These are phyloP conservation scores for Microctonus brassicae DNA, from an alignment of 2,888 invertebrate species.

Conservation along the genomic window DNA sequence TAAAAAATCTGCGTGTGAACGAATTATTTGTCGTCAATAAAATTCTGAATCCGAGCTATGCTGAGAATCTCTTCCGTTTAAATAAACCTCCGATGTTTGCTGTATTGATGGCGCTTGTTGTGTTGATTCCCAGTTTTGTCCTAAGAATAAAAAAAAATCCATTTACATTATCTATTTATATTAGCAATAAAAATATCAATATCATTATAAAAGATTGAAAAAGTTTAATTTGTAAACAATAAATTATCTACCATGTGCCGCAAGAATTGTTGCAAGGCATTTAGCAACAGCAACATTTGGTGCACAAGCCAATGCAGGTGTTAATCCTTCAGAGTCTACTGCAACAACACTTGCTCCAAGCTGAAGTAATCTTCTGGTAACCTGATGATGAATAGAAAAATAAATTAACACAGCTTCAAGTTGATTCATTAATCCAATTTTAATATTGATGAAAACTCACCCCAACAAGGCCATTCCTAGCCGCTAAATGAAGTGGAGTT, in stretches of 20 bases:
- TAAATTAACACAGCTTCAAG: neutral
- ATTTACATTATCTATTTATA: no score
- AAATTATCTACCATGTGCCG: constrained; percentile 56
- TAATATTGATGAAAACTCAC: constrained; percentile 50
- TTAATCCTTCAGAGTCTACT: constrained; percentile 74
- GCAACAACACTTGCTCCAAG: constrained; percentile 74
- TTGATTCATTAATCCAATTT: neutral
- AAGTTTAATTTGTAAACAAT: neutral
- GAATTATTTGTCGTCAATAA: constrained; percentile 56
- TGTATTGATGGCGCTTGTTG: constrained; percentile 61
- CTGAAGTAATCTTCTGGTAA: constrained; percentile 73
- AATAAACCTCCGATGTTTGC: constrained; percentile 60
- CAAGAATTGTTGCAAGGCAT: constrained; percentile 74
- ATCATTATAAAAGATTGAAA: neutral
- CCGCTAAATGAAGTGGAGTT: constrained; percentile 76
- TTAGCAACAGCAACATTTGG: constrained; percentile 75
- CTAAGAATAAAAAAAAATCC: no score
- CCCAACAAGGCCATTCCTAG: constrained; percentile 74
- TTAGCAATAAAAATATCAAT: neutral
- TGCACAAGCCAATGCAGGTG: constrained; percentile 77
- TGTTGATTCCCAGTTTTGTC: constrained; percentile 56
- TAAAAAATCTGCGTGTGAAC: constrained; percentile 43
- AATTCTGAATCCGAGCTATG: constrained; percentile 62
- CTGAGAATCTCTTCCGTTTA: constrained; percentile 59
- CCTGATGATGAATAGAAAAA: constrained; percentile 41